Percentiles rank a stretch among this genome's conserved stretches.
These are phyloP conservation scores for Epsilonema sp. DNA, from an alignment of 2,888 invertebrate species.

Conservation along the genomic window DNA sequence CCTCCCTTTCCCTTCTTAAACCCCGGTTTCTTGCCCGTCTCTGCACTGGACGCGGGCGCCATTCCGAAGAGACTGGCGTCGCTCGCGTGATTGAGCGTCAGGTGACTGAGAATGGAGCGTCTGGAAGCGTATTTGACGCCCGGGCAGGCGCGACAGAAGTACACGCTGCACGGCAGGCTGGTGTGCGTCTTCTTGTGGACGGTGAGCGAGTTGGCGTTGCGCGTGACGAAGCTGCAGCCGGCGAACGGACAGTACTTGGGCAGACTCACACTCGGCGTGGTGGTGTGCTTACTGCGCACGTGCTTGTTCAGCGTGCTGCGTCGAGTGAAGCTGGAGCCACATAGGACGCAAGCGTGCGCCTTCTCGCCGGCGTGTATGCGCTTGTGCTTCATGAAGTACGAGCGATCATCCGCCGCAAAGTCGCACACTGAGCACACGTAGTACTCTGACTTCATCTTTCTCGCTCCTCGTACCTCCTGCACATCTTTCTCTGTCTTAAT, in stretches of 20 bases:
- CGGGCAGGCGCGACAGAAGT: background rate
- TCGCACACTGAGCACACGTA: too few relatives aligned
- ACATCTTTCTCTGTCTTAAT: background rate
- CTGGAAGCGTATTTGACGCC: background rate
- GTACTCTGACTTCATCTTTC: too few relatives aligned
- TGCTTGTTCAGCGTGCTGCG: background rate
- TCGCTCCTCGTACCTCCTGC: background rate
- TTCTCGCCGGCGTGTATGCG: background rate
- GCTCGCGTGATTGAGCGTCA: background rate
- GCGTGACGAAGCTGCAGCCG: constrained; percentile 1
- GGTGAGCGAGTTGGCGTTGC: background rate
- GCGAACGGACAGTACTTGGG: background rate
- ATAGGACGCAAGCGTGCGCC: constrained; percentile 1
- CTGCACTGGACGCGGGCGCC: background rate
- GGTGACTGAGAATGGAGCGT: background rate
- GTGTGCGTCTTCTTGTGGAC: background rate
- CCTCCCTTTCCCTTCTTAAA: too few relatives aligned
- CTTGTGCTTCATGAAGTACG: too few relatives aligned
- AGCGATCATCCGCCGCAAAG: too few relatives aligned
- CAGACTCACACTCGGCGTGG: too few relatives aligned
- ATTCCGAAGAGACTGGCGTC: background rate
- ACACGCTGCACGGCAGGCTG: background rate
- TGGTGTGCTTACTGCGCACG: background rate
- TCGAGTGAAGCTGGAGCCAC: constrained; percentile 1
- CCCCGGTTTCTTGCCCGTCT: too few relatives aligned